phyloP scores from a whole-genome alignment of 2,113 vertebrate genomes.

The Cygnus atratus region DNA sequence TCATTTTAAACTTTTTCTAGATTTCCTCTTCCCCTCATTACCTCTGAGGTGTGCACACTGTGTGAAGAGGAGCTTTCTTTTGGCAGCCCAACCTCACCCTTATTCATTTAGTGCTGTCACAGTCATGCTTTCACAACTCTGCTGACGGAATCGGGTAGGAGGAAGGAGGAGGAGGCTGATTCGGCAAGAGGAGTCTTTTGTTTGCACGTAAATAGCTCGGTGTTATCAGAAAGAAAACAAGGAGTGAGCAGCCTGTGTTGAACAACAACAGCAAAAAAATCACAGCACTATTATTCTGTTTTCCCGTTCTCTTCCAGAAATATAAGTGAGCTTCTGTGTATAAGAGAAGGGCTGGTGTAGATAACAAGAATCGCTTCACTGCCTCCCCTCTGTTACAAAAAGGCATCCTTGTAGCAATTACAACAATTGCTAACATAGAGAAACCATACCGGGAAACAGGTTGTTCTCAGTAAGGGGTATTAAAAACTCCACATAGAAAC shows the following conservation, averaged over 20 bases:
- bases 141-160: constrained; percentile 54
- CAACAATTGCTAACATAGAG: background rate
- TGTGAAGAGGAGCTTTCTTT: background rate
- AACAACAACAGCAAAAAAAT: background rate
- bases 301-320: background rate
- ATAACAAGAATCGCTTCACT: background rate
- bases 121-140: constrained; percentile 38
- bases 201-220: constrained; percentile 11
- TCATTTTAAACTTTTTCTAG: background rate
- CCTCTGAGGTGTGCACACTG: background rate
- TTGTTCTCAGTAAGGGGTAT: background rate
- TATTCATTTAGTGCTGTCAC: constrained; percentile 13
- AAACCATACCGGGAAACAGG: background rate
- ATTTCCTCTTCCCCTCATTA: background rate
- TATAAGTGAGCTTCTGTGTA: background rate
- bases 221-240: constrained; percentile 53
- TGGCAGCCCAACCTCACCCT: background rate
- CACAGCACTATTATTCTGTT: background rate
- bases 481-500: background rate
- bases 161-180: constrained; percentile 50
- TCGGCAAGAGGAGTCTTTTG: constrained; percentile 39
- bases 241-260: background rate
- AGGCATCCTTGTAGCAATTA: background rate
- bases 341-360: background rate
- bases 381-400: background rate